Conservation (phyloP, 2,797 vertebrate genomes). For the Hemibagrus guttatus region DNA sequence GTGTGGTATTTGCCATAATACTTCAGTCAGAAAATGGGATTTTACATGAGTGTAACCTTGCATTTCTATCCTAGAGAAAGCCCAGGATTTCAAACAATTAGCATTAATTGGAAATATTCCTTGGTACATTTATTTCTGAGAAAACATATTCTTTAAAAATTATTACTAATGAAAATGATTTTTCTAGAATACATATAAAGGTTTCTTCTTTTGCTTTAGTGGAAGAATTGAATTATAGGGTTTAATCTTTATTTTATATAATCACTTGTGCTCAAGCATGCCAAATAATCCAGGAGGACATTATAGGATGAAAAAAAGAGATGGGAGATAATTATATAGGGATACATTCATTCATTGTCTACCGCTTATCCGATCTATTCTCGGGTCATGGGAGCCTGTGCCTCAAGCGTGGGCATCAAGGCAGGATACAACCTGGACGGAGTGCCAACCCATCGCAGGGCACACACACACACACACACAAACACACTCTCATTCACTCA, state of each 20-base stretch:
- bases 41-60: not conserved
- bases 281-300: not conserved
- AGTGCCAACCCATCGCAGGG: no score
- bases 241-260: not conserved
- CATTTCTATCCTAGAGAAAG: not conserved
- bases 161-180: not conserved
- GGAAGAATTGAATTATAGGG: not conserved
- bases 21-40: not conserved
- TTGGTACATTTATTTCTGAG: not conserved
- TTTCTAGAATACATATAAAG: not conserved
- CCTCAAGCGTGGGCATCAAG: no score
- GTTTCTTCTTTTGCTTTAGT: not conserved
- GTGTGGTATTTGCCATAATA: not conserved
- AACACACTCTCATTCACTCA: no score
- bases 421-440: no score
- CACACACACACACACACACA: no score
- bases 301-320: not conserved
- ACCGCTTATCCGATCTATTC: no score
- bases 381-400: no score
- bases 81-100: not conserved
- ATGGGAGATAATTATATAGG: not conserved
- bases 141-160: not conserved
- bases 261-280: not conserved
- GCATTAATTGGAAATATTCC: not conserved
- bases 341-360: no score